Percentiles rank a stretch among this genome's conserved stretches.
Conservation (phyloP, 1,140 invertebrate genomes). For the Drosophila nigromelanica region DNA sequence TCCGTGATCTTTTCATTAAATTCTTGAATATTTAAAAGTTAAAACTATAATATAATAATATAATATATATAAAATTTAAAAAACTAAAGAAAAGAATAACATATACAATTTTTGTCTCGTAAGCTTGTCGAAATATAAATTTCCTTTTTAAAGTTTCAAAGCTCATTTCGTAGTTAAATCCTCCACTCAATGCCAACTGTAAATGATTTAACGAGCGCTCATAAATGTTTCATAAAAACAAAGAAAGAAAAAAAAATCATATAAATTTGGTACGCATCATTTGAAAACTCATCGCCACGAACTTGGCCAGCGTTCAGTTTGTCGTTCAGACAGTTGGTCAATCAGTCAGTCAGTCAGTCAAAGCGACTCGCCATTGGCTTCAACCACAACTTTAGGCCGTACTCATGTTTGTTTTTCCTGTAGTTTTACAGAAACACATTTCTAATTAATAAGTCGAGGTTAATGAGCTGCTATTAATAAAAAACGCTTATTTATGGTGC, state of each 20-base stretch:
- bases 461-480: slow-evolving; percentile 80
- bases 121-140: too few species aligned
- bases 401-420: slow-evolving; percentile 23
- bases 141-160: neutral
- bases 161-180: neutral
- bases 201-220: slow-evolving; percentile 75
- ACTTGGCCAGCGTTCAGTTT: slow-evolving; percentile 13
- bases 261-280: slow-evolving; percentile 72
- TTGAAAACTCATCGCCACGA: slow-evolving; percentile 75
- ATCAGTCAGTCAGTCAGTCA: neutral
- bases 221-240: slow-evolving; percentile 78
- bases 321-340: slow-evolving; percentile 4
- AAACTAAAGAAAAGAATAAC: too few species aligned
- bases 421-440: slow-evolving; percentile 46
- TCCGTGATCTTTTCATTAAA: neutral
- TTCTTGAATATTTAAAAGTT: neutral
- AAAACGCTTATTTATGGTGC: slow-evolving; percentile 80
- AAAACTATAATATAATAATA: too few species aligned
- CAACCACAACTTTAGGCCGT: slow-evolving; percentile 35
- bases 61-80: too few species aligned
- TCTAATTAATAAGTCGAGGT: slow-evolving; percentile 79
- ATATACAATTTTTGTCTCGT: too few species aligned
- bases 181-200: slow-evolving; percentile 1
- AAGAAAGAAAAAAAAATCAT: slow-evolving; percentile 61
- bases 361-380: slow-evolving; percentile 15